Evolutionary conservation across 1,140 invertebrate species (phyloP).

Genomic region (Trichonephila clavipes): DNA sequence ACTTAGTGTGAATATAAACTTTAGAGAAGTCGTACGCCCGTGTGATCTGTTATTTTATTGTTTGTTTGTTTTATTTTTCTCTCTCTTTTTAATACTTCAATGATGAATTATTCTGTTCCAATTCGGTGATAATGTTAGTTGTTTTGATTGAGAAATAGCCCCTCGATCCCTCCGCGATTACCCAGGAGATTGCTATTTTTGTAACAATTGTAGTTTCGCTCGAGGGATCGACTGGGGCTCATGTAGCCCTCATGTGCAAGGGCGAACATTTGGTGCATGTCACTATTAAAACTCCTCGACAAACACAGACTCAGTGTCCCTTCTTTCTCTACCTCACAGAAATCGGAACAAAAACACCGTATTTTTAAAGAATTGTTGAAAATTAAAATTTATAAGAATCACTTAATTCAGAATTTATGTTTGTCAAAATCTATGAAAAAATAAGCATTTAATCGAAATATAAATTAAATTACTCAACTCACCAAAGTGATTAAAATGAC

Average conservation of each 20-base stretch:
- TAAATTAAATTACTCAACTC: too few species aligned
- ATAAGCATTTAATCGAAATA: too few species aligned
- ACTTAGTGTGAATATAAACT: slow-evolving; percentile 73
- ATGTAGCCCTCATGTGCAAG: slow-evolving; percentile 64
- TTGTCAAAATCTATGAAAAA: too few species aligned
- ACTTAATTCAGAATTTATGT: too few species aligned
- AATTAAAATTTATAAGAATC: too few species aligned
- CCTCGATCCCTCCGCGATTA: slow-evolving; percentile 73
- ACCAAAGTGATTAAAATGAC: too few species aligned
- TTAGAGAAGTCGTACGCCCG: slow-evolving; percentile 67
- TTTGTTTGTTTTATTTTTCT: slow-evolving; percentile 66
- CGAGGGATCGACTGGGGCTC: slow-evolving; percentile 72
- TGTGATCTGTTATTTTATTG: slow-evolving; percentile 73
- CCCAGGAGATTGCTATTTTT: slow-evolving; percentile 77
- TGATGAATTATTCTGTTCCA: slow-evolving; percentile 62
- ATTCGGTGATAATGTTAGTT: slow-evolving; percentile 75
- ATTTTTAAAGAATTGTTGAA: too few species aligned
- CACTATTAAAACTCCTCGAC: slow-evolving; percentile 76
- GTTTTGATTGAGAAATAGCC: slow-evolving; percentile 66
- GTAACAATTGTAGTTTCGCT: slow-evolving; percentile 77
- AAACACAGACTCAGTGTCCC: slow-evolving; percentile 55
- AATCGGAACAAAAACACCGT: too few species aligned
- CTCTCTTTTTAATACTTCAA: slow-evolving; percentile 68
- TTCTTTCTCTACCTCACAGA: neutral
- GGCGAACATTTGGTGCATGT: slow-evolving; percentile 75